Percentiles rank a stretch among this genome's conserved stretches.
Evolutionary conservation across 2,113 vertebrate species (phyloP).

Genomic region (Pedetes capensis): DNA sequence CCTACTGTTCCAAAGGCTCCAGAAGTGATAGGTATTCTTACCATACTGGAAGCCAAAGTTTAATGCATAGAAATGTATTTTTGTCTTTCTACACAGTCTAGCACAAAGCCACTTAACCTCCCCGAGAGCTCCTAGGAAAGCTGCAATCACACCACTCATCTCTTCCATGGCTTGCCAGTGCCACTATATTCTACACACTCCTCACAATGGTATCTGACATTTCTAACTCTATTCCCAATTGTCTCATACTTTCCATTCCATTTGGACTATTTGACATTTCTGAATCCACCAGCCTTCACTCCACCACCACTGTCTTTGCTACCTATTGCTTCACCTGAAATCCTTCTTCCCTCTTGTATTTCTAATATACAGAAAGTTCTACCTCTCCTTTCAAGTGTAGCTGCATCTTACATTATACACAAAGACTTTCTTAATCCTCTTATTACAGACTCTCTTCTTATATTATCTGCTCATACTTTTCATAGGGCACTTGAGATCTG

Average conservation of each 20-base stretch:
- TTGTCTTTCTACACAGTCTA: neutral
- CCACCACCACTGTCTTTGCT: neutral
- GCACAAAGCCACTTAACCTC: neutral
- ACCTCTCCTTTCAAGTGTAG: neutral
- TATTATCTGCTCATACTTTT: neutral
- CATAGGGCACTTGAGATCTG: neutral
- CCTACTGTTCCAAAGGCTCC: neutral
- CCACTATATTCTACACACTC: neutral
- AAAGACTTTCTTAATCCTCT: neutral
- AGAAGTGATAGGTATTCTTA: neutral
- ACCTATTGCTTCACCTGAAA: neutral
- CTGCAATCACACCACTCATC: neutral
- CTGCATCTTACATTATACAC: neutral
- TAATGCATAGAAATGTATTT: neutral
- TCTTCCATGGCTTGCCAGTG: neutral
- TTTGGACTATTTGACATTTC: neutral
- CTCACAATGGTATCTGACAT: neutral
- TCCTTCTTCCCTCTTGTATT: neutral
- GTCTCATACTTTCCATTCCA: neutral
- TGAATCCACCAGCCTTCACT: neutral
- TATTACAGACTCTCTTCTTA: neutral
- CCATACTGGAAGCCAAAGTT: neutral
- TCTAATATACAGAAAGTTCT: neutral
- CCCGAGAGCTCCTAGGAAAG: neutral
- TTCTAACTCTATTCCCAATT: neutral